Evolutionary conservation across 2,888 invertebrate species (phyloP).

Genomic region (Arge pagana): DNA sequence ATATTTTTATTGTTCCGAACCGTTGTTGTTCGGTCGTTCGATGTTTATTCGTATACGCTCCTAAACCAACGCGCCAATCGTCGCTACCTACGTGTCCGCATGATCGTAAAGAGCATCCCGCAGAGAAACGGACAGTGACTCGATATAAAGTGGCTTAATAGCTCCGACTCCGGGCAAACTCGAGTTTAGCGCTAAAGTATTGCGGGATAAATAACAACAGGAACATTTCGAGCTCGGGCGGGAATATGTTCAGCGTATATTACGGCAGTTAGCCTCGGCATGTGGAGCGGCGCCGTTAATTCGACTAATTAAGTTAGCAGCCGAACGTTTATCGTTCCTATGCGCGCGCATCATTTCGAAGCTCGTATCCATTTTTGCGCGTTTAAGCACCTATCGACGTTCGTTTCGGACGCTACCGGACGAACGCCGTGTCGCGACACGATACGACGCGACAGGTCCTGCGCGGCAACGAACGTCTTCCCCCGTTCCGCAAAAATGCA

Average conservation of each 20-base stretch:
- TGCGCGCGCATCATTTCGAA: conserved; percentile 31
- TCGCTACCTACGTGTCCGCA: not conserved
- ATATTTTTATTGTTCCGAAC: too few species aligned
- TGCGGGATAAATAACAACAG: conserved; percentile 30
- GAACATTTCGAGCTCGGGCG: conserved; percentile 39
- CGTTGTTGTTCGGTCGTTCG: too few species aligned
- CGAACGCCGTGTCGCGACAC: too few species aligned
- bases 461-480: too few species aligned
- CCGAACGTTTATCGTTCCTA: conserved; percentile 28
- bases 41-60: too few species aligned
- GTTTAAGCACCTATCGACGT: conserved; percentile 32
- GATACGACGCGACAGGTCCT: too few species aligned
- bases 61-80: too few species aligned
- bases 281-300: conserved; percentile 52
- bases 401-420: conserved; percentile 28
- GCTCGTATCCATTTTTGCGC: conserved; percentile 36
- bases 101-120: conserved; percentile 15
- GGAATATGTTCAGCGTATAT: conserved; percentile 38
- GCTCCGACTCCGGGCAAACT: conserved; percentile 1
- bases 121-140: conserved; percentile 13
- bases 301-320: conserved; percentile 56
- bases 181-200: conserved; percentile 9
- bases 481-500: too few species aligned
- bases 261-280: conserved; percentile 44
- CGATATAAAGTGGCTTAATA: conserved; percentile 16